Evolutionary conservation across 1,140 invertebrate genomes (phyloP), one percentile per base, ranked within the genome.

Genomic region (Venustaconcha ellipsiformis): DNA sequence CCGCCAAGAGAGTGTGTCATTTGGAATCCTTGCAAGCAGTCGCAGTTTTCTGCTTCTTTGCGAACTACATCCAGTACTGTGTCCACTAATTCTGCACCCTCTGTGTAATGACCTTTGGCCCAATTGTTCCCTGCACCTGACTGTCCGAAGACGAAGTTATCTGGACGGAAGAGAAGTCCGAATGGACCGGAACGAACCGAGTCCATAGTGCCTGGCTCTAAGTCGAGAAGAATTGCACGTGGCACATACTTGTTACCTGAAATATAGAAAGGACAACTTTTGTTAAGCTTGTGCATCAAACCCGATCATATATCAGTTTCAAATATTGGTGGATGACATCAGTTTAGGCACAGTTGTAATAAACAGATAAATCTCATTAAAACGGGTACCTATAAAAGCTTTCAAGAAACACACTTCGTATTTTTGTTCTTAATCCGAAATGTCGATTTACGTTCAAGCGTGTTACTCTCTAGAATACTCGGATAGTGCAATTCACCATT

Each of bases 141-240:
- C 68, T 85, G 78, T 59, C 87, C 86, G 84, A 96, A 96, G 63
- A 97, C 94, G 87, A 96, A 97, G 89, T 96, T 97, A 89, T 96
- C 96, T 2, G 95, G 95, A n/a, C 94, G 90, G 82, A 95, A 96
- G 23, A 95, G 93, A 86, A 94, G 92, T 15, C 95, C 95, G 81
- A 94, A 95, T 62, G 94, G 94, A 63, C 95, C 95, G 13, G 95
- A 95, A 65, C 96, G 92, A 13, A 97, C 96, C 11, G 96, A 94
- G 90, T 98, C 96, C 96, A 98, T 97, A 63, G 96, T 97, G 74
- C 96, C 96, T 17, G 96, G 96, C 88, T 98, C 96, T 81, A 98
- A 90, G 90, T 98, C 97, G 63, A 98, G 93, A 12, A 98, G 92
- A 77, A 98, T 94, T 71, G 96, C 95, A 80, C 97, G 92, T 14